Evolutionary conservation across 2,888 invertebrate species (phyloP), one percentile per base, ranked within the genome.

Genomic region (Drosophila rellima): DNA sequence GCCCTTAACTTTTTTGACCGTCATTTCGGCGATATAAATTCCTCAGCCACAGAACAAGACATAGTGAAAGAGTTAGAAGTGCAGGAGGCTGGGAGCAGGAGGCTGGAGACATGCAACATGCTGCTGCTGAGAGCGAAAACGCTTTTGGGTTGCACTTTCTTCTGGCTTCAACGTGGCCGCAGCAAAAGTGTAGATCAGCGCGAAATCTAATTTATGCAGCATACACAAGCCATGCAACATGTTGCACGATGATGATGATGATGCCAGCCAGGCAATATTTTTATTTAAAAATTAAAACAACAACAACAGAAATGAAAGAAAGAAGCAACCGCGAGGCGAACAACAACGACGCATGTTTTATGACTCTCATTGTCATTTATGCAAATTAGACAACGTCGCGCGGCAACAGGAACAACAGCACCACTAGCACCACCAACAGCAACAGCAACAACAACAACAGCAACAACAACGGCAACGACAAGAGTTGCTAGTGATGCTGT

Each of bases 341-440:
- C 85, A 84, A 84, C 81, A 82, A 81, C 83, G 81, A 89, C 89
- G 89, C 86, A 89, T 90, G 90, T 90, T 86, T 89, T 89, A 89
- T 89, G 89, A 89, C 86, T 87, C 84, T 81, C 88, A 89, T 90
- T 89, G 90, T 85, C 83, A 89, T 89, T 89, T 89, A 89, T 89
- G 89, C 84, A 89, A 89, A 89, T 89, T 81, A 74, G 88, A 78
- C 78, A 78, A 70, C 75, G 69, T 61, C 63, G 64, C 68, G 67
- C 62, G 73, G 51, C 44, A 66, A n/a, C 44, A 70, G 47, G 55
- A 54, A 45, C 57, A 77, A 40, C 69, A 65, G 13, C 29, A 40
- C 0, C 40, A 68, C 3, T 26, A 65, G 23, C 55, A 52, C 15
- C 56, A 76, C 26, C 66, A 62, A 11, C 33, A 70, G 61, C 45